phyloP scores from a whole-genome alignment of 1,140 invertebrate species.

The Micrasema longulum region DNA sequence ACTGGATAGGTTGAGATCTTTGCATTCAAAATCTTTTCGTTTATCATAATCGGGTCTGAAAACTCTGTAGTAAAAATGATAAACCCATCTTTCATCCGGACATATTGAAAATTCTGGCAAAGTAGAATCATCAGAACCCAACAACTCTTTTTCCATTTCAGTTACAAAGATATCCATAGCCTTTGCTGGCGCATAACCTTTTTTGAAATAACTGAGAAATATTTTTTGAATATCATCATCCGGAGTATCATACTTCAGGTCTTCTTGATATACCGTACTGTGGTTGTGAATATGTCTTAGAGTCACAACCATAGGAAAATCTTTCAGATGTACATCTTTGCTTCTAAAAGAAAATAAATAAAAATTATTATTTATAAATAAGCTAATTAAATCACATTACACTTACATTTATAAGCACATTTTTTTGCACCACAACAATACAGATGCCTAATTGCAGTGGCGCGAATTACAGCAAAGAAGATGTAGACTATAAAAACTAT shows the following conservation, averaged over 20 bases:
- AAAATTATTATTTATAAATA: too few relatives aligned
- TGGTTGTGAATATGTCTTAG: conserved; percentile 29
- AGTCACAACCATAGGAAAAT: conserved; percentile 26
- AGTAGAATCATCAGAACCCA: conserved; percentile 11
- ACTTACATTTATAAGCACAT: too few relatives aligned
- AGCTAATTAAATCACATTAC: too few relatives aligned
- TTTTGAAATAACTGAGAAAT: conserved; percentile 25
- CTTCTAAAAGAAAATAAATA: conserved; percentile 25
- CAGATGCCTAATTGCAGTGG: too few relatives aligned
- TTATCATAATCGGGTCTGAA: conserved; percentile 3
- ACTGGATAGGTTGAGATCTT: background rate
- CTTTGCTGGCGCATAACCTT: conserved; percentile 20
- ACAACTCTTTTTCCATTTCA: conserved; percentile 26
- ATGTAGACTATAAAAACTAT: too few relatives aligned
- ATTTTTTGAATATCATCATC: conserved; percentile 19
- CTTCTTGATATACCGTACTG: background rate
- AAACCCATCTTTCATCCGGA: conserved; percentile 35
- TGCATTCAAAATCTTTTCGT: conserved; percentile 1
- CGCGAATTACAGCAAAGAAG: too few relatives aligned
- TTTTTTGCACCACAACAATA: too few relatives aligned
- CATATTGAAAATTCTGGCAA: conserved; percentile 18
- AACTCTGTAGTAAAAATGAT: conserved; percentile 32
- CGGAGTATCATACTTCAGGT: conserved; percentile 19
- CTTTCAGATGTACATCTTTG: conserved; percentile 34
- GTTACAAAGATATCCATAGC: conserved; percentile 30